Evolutionary conservation across 2,888 invertebrate species (phyloP).

Genomic region (Torymus auratus): DNA sequence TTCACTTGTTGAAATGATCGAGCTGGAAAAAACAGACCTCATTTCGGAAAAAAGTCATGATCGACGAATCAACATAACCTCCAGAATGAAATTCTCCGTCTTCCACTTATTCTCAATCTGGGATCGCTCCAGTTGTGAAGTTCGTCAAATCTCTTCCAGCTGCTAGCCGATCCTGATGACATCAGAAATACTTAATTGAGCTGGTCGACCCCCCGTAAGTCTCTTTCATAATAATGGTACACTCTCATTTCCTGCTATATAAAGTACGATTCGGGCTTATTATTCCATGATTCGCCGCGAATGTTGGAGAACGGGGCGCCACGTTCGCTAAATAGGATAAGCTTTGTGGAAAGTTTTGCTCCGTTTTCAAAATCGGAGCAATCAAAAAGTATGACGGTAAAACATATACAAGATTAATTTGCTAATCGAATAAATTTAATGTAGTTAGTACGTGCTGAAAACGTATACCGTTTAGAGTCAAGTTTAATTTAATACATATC

Average conservation of each 20-base stretch:
- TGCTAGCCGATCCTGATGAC: conserved; percentile 1
- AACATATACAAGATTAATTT: too few relatives aligned
- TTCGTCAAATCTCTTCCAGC: conserved; percentile 7
- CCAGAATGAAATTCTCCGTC: conserved; percentile 26
- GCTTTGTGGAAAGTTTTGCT: not conserved
- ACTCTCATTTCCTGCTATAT: not conserved
- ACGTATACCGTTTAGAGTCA: too few relatives aligned
- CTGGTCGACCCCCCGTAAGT: conserved; percentile 7
- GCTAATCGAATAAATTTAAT: too few relatives aligned
- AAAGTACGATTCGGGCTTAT: not conserved
- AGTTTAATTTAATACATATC: too few relatives aligned
- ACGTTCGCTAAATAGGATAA: conserved; percentile 1
- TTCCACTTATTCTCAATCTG: conserved; percentile 11
- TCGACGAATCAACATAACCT: conserved; percentile 48
- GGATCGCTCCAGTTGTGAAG: conserved; percentile 4
- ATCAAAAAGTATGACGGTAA: not conserved
- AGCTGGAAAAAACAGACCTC: conserved; percentile 30
- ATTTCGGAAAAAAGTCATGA: conserved; percentile 17
- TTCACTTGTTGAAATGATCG: conserved; percentile 18
- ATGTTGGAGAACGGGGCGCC: conserved; percentile 20
- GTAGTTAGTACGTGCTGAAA: too few relatives aligned
- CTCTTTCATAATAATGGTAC: conserved; percentile 12
- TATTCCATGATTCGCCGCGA: conserved; percentile 7
- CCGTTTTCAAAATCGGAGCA: conserved; percentile 32
- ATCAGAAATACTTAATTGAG: conserved; percentile 18